Evolutionary conservation across 2,797 vertebrate species (phyloP).

Genomic region (Lacerta bilineata): DNA sequence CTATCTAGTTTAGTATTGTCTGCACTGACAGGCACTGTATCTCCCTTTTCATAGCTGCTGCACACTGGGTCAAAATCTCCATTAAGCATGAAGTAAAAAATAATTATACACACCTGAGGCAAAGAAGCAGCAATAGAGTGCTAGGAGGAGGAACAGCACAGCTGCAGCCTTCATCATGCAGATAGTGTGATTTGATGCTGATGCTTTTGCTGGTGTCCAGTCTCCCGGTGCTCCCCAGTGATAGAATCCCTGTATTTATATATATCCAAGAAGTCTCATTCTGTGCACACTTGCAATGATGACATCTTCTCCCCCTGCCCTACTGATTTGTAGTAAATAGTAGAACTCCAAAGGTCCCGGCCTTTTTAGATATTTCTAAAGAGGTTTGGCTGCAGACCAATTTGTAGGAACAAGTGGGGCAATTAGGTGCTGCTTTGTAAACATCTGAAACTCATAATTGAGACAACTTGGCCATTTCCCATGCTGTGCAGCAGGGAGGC

Average conservation of each 20-base stretch:
- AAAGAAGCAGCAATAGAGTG: slow-evolving; percentile 7
- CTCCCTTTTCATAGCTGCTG: too few species aligned
- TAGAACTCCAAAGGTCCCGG: not conserved
- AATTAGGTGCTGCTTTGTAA: slow-evolving; percentile 24
- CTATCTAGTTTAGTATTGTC: too few species aligned
- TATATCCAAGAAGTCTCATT: not conserved
- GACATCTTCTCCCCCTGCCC: not conserved
- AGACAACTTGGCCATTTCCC: slow-evolving; percentile 12
- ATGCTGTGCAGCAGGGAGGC: not conserved
- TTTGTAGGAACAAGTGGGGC: slow-evolving; percentile 19
- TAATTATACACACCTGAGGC: not conserved
- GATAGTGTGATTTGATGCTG: too few species aligned
- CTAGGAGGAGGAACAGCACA: not conserved
- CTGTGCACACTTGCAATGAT: not conserved
- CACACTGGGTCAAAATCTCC: too few species aligned
- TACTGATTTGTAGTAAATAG: not conserved
- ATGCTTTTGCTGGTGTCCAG: not conserved
- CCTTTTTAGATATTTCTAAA: not conserved
- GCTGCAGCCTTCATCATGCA: slow-evolving; percentile 15
- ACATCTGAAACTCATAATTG: slow-evolving; percentile 12
- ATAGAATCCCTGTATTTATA: not conserved
- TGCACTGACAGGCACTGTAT: too few species aligned
- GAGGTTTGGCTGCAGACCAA: not conserved
- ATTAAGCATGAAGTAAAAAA: too few species aligned
- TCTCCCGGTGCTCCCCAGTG: too few species aligned